Percentiles rank a stretch among this genome's conserved stretches.
Evolutionary conservation across 2,797 vertebrate genomes (phyloP).

Genomic region (Lithobates pipiens): DNA sequence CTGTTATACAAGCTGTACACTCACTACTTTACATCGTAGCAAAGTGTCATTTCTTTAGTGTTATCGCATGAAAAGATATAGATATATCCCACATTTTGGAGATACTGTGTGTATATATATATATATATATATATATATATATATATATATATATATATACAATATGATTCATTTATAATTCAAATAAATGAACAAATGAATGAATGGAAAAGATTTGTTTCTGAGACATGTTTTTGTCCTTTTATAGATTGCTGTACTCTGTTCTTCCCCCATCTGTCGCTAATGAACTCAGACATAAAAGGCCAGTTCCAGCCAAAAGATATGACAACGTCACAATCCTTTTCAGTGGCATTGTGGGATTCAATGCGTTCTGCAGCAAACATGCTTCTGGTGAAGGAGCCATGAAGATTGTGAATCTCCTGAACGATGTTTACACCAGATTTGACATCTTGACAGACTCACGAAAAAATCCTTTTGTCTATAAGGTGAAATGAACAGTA

Average conservation of each 20-base stretch:
- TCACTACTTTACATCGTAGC: too few relatives aligned
- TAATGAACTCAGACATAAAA: slow-evolving; percentile 96
- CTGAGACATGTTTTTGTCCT: not conserved
- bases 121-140: too few relatives aligned
- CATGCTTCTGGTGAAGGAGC: slow-evolving; percentile 98
- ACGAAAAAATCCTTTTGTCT: slow-evolving; percentile 96
- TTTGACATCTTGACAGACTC: slow-evolving; percentile 98
- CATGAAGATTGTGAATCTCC: slow-evolving; percentile 98
- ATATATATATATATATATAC: too few relatives aligned
- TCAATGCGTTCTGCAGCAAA: slow-evolving; percentile 96
- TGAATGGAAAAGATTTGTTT: not conserved
- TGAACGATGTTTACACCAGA: slow-evolving; percentile 97
- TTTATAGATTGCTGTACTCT: slow-evolving; percentile 89
- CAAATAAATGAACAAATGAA: too few relatives aligned
- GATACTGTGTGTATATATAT: too few relatives aligned
- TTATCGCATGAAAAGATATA: too few relatives aligned
- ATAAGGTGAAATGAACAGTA: slow-evolving; percentile 82
- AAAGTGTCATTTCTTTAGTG: too few relatives aligned
- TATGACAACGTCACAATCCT: slow-evolving; percentile 98
- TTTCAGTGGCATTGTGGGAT: slow-evolving; percentile 97
- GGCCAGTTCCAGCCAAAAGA: slow-evolving; percentile 93
- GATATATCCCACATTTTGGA: too few relatives aligned
- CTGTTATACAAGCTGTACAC: too few relatives aligned
- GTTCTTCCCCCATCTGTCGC: slow-evolving; percentile 96
- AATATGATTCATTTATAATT: not conserved